phyloP scores from a whole-genome alignment of 2,888 invertebrate genomes.

The Aleiodes leptofemur region DNA sequence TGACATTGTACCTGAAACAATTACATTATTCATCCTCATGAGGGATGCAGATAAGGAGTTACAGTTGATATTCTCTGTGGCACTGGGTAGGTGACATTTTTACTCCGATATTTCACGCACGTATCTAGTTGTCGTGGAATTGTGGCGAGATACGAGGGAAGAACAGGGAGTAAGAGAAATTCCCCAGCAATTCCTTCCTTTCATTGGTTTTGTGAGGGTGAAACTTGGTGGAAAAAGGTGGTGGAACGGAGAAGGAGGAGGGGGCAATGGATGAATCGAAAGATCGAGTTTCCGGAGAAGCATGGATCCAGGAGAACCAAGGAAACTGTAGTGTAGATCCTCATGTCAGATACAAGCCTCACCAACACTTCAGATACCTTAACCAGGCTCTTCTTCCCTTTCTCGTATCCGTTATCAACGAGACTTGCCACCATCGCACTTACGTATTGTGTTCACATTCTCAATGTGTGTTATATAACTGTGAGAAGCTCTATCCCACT shows the following conservation, averaged over 20 bases:
- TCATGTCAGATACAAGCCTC: conserved; percentile 48
- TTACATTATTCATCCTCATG: too few species aligned
- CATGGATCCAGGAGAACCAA: conserved; percentile 18
- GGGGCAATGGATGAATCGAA: conserved; percentile 33
- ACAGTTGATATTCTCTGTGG: too few species aligned
- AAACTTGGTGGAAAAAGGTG: conserved; percentile 40
- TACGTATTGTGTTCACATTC: conserved; percentile 11
- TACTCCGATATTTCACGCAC: too few species aligned
- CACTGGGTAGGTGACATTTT: too few species aligned
- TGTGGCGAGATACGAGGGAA: too few species aligned
- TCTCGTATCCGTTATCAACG: neutral
- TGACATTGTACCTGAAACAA: too few species aligned
- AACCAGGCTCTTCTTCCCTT: neutral
- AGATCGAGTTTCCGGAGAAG: conserved; percentile 32
- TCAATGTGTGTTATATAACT: conserved; percentile 11
- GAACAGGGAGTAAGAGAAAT: too few species aligned
- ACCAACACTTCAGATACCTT: conserved; percentile 26
- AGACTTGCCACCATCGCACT: conserved; percentile 10
- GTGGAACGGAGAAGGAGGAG: too few species aligned
- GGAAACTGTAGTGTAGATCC: conserved; percentile 47
- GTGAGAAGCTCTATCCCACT: conserved; percentile 1
- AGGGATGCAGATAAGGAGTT: too few species aligned
- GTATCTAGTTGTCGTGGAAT: too few species aligned
- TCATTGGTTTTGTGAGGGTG: too few species aligned
- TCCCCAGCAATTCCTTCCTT: too few species aligned